Evolutionary conservation across 2,113 vertebrate genomes (phyloP).

Genomic region (Hyperoodon ampullatus): DNA sequence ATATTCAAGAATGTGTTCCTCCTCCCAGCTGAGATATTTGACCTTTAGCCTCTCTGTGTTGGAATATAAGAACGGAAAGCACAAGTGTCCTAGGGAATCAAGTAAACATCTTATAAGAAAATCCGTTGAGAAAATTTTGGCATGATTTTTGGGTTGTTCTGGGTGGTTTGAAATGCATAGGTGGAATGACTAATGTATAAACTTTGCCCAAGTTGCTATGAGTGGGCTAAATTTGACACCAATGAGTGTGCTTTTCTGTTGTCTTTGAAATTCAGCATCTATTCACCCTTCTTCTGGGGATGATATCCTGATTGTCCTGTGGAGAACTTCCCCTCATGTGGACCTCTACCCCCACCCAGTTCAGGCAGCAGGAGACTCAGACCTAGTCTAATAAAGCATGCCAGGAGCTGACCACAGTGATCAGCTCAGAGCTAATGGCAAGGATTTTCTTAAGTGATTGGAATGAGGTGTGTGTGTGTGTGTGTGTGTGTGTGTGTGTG

Average conservation of each 20-base stretch:
- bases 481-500: background rate
- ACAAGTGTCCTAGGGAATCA: background rate
- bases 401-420: background rate
- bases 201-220: background rate
- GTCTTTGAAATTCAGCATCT: background rate
- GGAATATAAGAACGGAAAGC: background rate
- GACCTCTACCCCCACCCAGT: background rate
- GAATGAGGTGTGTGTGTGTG: background rate
- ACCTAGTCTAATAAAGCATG: background rate
- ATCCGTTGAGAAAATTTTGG: slow-evolving; percentile 19
- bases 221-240: background rate
- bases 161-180: background rate
- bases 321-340: background rate
- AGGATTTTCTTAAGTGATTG: background rate
- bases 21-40: slow-evolving; percentile 40
- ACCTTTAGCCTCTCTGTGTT: slow-evolving; percentile 14
- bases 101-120: slow-evolving; percentile 41
- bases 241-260: background rate
- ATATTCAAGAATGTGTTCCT: slow-evolving; percentile 34
- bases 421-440: background rate
- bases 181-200: background rate
- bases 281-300: background rate
- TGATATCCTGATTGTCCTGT: background rate
- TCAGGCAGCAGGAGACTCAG: background rate
- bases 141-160: background rate